These are phyloP conservation scores for Triops cancriformis DNA, from an alignment of 1,140 invertebrate species.

Conservation along the genomic window DNA sequence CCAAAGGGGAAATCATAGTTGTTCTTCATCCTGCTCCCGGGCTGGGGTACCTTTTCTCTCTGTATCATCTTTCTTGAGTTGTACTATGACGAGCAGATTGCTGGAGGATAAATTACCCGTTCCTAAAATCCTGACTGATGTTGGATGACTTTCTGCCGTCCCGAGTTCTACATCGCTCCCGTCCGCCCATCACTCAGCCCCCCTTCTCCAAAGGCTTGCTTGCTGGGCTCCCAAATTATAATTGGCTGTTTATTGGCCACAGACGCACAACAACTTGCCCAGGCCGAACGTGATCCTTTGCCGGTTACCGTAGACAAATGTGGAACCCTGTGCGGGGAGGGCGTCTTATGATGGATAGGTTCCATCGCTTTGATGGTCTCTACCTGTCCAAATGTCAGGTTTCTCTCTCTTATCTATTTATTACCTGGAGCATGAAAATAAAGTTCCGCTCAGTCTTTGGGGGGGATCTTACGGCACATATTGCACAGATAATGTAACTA, in stretches of 20 bases:
- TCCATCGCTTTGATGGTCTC: slow-evolving; percentile 12
- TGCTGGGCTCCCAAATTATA: background rate
- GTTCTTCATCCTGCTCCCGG: background rate
- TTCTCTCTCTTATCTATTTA: background rate
- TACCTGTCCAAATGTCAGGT: slow-evolving; percentile 13
- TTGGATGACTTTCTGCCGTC: background rate
- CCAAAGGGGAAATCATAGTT: slow-evolving; percentile 9
- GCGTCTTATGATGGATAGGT: background rate
- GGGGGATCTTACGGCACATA: background rate
- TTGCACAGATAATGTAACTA: background rate
- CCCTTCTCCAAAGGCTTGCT: too few relatives aligned
- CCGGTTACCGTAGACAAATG: background rate
- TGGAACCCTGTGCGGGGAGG: background rate
- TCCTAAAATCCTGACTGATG: slow-evolving; percentile 10
- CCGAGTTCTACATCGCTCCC: background rate
- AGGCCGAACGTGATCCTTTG: background rate
- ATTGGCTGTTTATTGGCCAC: background rate
- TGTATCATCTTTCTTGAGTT: slow-evolving; percentile 10
- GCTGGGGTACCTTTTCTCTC: background rate
- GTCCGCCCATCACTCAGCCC: too few relatives aligned
- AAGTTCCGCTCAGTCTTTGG: background rate
- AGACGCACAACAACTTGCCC: background rate
- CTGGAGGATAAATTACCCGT: background rate
- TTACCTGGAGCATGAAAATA: background rate
- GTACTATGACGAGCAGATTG: background rate